Evolutionary conservation across 2,113 vertebrate species (phyloP).

Genomic region (Solea solea): DNA sequence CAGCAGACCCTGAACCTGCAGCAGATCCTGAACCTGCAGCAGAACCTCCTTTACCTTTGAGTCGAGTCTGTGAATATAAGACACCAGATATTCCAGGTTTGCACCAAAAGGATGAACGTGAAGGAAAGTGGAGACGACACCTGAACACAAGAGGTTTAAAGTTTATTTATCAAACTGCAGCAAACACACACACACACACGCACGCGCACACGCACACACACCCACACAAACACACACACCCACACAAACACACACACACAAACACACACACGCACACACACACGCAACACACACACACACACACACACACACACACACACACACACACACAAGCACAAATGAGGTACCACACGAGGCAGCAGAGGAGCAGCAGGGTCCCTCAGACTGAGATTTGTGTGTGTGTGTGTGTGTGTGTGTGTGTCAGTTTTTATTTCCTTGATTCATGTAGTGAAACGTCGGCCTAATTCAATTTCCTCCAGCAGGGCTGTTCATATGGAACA

Average conservation of each 20-base stretch:
- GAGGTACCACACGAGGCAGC: too few relatives aligned
- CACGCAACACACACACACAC: too few relatives aligned
- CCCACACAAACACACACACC: too few relatives aligned
- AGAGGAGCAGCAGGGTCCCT: too few relatives aligned
- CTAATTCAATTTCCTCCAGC: conserved; percentile 72
- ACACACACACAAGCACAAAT: too few relatives aligned
- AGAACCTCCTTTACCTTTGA: conserved; percentile 85
- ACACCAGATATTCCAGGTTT: conserved; percentile 97
- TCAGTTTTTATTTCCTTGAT: conserved; percentile 80
- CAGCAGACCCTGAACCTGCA: not conserved
- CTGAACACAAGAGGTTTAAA: conserved; percentile 80
- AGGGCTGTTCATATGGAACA: conserved; percentile 57
- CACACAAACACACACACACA: too few relatives aligned
- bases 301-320: too few relatives aligned
- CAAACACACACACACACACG: too few relatives aligned
- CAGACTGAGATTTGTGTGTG: too few relatives aligned
- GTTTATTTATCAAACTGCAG: too few relatives aligned
- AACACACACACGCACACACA: too few relatives aligned
- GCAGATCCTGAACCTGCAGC: not conserved
- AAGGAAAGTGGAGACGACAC: conserved; percentile 96
- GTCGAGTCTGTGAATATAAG: conserved; percentile 95
- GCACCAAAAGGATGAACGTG: conserved; percentile 97
- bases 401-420: not conserved
- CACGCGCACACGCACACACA: too few relatives aligned
- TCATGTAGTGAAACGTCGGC: conserved; percentile 73